These are phyloP conservation scores for Sprattus sprattus DNA, from an alignment of 2,113 vertebrate species.

Conservation along the genomic window DNA sequence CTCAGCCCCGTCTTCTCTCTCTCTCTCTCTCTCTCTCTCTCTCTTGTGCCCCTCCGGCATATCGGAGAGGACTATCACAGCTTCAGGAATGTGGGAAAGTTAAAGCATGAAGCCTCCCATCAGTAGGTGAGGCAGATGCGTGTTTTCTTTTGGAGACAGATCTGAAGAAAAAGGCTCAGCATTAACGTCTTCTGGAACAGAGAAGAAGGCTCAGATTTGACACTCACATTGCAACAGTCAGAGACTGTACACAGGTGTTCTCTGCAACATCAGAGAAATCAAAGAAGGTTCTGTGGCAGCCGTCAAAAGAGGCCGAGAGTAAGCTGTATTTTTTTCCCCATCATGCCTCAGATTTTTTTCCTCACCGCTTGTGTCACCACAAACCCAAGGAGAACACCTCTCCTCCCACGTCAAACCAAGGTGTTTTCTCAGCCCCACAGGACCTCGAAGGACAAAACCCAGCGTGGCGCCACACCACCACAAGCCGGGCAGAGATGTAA, in stretches of 20 bases:
- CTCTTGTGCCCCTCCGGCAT: too few species aligned
- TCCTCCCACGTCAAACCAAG: background rate
- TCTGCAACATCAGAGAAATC: background rate
- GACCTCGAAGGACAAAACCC: background rate
- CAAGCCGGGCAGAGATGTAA: conserved; percentile 31
- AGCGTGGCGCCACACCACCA: background rate
- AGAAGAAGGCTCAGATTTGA: background rate
- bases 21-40: background rate
- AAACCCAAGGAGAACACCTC: background rate
- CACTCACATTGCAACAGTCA: background rate
- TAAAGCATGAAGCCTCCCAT: background rate
- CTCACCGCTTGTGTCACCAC: background rate
- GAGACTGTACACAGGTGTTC: background rate
- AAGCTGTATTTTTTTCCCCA: background rate
- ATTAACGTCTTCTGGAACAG: background rate
- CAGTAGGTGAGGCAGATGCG: background rate
- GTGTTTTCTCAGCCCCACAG: background rate
- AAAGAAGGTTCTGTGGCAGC: background rate
- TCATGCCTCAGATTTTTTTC: background rate
- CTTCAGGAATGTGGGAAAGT: background rate
- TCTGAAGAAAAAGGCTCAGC: background rate
- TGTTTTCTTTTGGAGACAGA: conserved; percentile 13
- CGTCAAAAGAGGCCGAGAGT: background rate
- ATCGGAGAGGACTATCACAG: background rate
- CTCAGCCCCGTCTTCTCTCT: background rate